Base-by-base conservation (phyloP, 2,888 invertebrate genomes). In the Drosophila anomelani region DNA sequence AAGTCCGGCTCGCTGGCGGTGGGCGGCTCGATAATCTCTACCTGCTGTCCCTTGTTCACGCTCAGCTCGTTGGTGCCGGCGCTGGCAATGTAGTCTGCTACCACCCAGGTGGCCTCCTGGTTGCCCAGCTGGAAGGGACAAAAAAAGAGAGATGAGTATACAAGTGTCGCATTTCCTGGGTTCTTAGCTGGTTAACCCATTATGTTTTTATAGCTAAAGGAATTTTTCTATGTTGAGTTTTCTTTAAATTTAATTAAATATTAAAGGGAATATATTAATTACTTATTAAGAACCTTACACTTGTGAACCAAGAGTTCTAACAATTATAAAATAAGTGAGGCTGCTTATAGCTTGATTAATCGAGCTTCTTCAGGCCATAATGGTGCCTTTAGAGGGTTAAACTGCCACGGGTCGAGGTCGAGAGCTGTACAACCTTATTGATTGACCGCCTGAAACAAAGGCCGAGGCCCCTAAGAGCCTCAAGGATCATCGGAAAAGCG, bases 1-100 rank as follows among this genome's bases (percentile, higher is more conserved):
- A 94, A 96, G 88, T 96, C 95, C 69, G 95, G 93, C 88, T 95
- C 93, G 82, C 94, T 93, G 71, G 94, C 93, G 89, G 95, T 95
- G 76, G 95, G 94, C 72, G 88, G 80, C 92, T 98, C 98, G 79
- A 98, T 93, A 77, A 98, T 96, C 92, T 98, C 98, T 76, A 98
- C 98, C 93, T 98, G 98, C 93, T 98, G 98, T 29, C 98, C 98
- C 92, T 97, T 97, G 76, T 94, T 94, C 49, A 98, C 97, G 60
- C 95, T 95, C 85, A 98, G 93, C 93, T 98, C 98, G 63, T 96
- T 95, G 53, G 95, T 94, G 79, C 95, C 95, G 13, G 95, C 93
- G 20, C 96, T 94, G n/a, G 96, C 95, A 32, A 94, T 93, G 92
- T 96, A 97, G 92, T 98, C 98, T 77, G 96, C 96, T 64, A 97